Evolutionary conservation across 2,888 invertebrate genomes (phyloP).

Genomic region (Cheilosia impressa): DNA sequence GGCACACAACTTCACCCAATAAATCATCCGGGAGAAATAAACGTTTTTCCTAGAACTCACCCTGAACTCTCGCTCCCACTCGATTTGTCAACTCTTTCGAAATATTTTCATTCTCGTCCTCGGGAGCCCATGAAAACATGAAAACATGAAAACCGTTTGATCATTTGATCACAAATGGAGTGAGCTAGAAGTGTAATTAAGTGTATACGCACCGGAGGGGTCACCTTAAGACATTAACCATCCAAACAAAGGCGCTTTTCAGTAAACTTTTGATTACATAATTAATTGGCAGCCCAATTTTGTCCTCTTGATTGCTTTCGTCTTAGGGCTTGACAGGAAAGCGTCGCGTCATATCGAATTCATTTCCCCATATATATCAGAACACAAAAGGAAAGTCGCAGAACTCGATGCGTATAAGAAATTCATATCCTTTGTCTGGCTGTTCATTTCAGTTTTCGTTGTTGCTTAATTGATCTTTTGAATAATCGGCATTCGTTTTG

Average conservation of each 20-base stretch:
- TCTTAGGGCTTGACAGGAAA: neutral
- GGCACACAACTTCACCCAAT: too few relatives aligned
- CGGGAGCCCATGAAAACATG: neutral
- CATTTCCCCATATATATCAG: too few relatives aligned
- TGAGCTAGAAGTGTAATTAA: neutral
- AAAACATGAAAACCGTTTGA: neutral
- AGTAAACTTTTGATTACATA: neutral
- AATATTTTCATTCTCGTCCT: neutral
- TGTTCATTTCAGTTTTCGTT: neutral
- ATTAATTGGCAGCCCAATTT: neutral
- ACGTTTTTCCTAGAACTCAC: neutral
- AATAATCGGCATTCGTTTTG: neutral
- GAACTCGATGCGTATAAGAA: too few relatives aligned
- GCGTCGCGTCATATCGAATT: neutral
- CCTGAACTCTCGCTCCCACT: neutral
- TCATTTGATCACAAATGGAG: neutral
- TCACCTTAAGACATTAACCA: neutral
- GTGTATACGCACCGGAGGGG: neutral
- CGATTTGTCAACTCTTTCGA: neutral
- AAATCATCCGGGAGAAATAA: neutral
- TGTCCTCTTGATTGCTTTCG: neutral
- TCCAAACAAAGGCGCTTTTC: neutral
- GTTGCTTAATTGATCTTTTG: neutral
- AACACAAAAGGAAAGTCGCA: too few relatives aligned
- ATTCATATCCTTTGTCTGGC: too few relatives aligned